A percentile compares a stretch with the other conserved stretches of the same genome.
Conservation (phyloP, 2,888 invertebrate species). For the Adelognathus sp. region DNA sequence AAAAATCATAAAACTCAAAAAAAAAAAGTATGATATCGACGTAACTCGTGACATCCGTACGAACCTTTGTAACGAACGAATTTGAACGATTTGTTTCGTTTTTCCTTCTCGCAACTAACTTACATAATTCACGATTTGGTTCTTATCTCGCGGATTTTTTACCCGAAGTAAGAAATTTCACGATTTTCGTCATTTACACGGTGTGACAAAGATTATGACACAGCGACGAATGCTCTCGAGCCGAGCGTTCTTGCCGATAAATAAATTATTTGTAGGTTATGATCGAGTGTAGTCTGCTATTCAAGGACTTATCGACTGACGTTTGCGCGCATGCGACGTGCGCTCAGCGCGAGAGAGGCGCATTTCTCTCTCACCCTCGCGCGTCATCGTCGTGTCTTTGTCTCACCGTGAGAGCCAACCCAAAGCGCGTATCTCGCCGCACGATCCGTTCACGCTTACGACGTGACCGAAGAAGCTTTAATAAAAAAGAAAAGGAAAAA, state of each 20-base stretch:
- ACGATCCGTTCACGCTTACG: background rate
- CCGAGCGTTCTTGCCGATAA: slow-evolving; percentile 45
- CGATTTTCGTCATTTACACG: background rate
- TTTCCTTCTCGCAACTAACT: too few species aligned
- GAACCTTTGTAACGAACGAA: too few species aligned
- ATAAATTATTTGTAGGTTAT: slow-evolving; percentile 71
- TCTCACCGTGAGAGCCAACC: background rate
- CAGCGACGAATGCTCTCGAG: background rate
- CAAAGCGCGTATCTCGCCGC: background rate
- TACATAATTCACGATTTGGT: too few species aligned
- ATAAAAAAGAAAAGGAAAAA: too few species aligned
- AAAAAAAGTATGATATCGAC: too few species aligned
- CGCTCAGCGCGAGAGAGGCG: background rate
- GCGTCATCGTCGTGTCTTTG: background rate
- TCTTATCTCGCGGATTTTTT: too few species aligned
- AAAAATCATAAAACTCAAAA: too few species aligned
- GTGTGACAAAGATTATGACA: background rate
- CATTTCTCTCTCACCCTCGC: background rate
- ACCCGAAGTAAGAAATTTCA: background rate
- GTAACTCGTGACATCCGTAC: too few species aligned
- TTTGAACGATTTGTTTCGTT: too few species aligned
- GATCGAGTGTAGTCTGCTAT: slow-evolving; percentile 50
- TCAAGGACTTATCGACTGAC: slow-evolving; percentile 58
- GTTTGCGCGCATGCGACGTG: slow-evolving; percentile 42
- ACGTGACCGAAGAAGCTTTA: slow-evolving; percentile 25